Conservation (phyloP, 1,140 invertebrate species). For the Aphaenogaster floridana region DNA sequence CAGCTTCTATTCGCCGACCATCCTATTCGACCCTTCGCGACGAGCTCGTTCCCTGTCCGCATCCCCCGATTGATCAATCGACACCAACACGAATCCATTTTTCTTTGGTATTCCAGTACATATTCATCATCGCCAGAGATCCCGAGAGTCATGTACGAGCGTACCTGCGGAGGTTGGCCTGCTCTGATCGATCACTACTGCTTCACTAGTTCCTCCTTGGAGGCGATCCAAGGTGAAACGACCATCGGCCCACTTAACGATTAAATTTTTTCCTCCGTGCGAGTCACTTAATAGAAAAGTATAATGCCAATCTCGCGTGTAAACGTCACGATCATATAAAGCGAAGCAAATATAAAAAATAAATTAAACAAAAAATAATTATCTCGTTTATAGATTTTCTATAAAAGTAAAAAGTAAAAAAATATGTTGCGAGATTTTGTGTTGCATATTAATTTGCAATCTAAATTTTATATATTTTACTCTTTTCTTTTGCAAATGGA, state of each 20-base stretch:
- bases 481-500: neutral
- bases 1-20: neutral
- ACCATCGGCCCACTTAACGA: slow-evolving; percentile 8
- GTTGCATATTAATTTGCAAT: neutral
- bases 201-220: neutral
- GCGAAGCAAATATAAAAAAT: neutral
- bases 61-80: slow-evolving; percentile 47
- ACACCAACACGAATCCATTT: slow-evolving; percentile 14
- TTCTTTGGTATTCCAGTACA: neutral
- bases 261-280: neutral
- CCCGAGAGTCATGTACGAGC: neutral
- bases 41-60: neutral
- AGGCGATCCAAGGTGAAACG: slow-evolving; percentile 32
- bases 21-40: neutral
- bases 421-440: neutral
- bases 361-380: neutral
- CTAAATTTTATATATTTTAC: neutral
- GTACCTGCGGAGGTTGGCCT: slow-evolving; percentile 22
- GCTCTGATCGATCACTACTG: slow-evolving; percentile 35
- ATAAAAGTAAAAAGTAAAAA: slow-evolving; percentile 1
- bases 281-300: neutral
- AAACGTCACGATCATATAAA: neutral
- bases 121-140: slow-evolving; percentile 28
- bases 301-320: slow-evolving; percentile 1
- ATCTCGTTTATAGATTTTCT: neutral